Evolutionary conservation across 2,113 vertebrate genomes (phyloP).

Genomic region (Brevimyrus niger): DNA sequence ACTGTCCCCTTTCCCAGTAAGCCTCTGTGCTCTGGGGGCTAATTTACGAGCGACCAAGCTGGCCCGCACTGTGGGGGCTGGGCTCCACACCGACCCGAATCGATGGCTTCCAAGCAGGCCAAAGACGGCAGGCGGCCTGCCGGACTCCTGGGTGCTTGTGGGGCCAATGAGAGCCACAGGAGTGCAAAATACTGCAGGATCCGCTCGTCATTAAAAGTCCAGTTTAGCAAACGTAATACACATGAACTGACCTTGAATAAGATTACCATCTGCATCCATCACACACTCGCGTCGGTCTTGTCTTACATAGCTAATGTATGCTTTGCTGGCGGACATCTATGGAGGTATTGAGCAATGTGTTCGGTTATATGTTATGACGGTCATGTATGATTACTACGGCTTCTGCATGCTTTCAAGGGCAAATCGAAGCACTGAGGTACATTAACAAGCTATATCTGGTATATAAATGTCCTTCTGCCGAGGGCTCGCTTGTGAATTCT

Average conservation of each 20-base stretch:
- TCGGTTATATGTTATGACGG: not conserved
- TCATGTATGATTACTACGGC: not conserved
- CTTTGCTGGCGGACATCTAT: not conserved
- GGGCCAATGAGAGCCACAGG: not conserved
- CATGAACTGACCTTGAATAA: constrained; percentile 30
- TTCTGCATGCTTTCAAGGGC: not conserved
- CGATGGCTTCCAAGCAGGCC: not conserved
- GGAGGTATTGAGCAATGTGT: not conserved
- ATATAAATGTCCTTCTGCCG: not conserved
- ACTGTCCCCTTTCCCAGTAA: not conserved
- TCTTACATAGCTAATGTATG: not conserved
- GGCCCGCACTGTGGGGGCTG: not conserved
- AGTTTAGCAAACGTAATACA: not conserved
- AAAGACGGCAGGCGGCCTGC: not conserved
- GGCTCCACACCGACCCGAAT: not conserved
- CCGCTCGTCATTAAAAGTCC: not conserved
- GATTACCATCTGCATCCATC: not conserved
- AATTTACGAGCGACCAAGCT: not conserved
- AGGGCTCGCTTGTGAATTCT: not conserved
- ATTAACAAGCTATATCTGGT: not conserved
- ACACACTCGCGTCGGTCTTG: not conserved
- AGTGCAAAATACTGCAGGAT: not conserved
- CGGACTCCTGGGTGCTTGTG: not conserved
- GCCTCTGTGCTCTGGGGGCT: not conserved
- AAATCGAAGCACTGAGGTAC: not conserved